Conservation (phyloP, 1,140 invertebrate species). For the Orchestia grillus region DNA sequence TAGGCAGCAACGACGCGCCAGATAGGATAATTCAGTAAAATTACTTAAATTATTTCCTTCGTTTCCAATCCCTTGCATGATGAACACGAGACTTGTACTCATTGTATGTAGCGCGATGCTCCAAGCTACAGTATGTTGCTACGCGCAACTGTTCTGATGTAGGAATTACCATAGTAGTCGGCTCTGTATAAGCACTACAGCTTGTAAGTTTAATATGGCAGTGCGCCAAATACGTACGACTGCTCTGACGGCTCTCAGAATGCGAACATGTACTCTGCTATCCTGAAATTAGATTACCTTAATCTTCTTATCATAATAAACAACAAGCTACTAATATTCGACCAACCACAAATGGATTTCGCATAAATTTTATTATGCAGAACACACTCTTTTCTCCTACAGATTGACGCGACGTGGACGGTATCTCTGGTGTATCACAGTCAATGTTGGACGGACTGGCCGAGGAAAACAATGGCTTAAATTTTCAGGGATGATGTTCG, state of each 20-base stretch:
- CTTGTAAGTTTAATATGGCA: not conserved
- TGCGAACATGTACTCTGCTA: not conserved
- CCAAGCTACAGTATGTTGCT: not conserved
- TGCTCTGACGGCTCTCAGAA: not conserved
- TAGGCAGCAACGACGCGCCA: no score
- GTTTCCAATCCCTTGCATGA: not conserved
- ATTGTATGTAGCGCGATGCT: not conserved
- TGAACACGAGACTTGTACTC: not conserved
- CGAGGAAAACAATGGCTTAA: not conserved
- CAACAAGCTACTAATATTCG: no score
- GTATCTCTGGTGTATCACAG: not conserved
- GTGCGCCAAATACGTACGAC: not conserved
- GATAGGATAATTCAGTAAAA: no score
- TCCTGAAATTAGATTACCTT: no score
- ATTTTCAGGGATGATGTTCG: not conserved
- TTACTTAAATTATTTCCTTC: no score
- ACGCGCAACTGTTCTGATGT: not conserved
- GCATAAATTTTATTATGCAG: not conserved
- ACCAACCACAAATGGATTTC: no score
- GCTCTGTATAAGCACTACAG: not conserved
- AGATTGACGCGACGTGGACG: not conserved
- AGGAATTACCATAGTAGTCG: not conserved
- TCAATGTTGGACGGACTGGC: not conserved
- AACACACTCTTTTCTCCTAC: not conserved
- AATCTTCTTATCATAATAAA: no score